A percentile compares a stretch with the other conserved stretches of the same genome.
phyloP scores from a whole-genome alignment of 2,888 invertebrate species.

The Subacronicta megacephala region DNA sequence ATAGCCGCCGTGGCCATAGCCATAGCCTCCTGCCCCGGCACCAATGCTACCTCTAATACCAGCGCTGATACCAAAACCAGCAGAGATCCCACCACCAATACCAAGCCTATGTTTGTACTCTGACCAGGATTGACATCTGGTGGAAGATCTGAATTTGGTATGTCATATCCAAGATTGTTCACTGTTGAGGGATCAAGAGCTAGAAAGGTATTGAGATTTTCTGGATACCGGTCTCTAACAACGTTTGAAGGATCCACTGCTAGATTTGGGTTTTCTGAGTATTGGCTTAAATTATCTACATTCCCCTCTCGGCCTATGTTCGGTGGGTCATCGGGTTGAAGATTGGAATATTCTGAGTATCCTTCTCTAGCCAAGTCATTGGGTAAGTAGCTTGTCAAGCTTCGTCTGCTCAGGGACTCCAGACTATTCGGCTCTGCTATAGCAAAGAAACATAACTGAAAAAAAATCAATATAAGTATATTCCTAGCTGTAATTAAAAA shows the following conservation, averaged over 20 bases:
- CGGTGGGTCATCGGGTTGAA: not conserved
- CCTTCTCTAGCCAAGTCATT: not conserved
- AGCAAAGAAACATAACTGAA: conserved; percentile 13
- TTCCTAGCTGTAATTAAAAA: no score
- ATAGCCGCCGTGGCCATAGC: conserved; percentile 6
- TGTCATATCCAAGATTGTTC: no score
- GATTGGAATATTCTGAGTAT: not conserved
- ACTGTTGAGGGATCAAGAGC: no score
- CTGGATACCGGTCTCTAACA: no score
- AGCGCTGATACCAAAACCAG: not conserved
- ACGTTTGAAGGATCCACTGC: no score
- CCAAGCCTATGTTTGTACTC: no score
- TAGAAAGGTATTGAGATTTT: no score
- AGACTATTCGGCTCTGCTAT: not conserved
- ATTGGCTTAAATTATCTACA: not conserved
- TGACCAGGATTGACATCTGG: no score
- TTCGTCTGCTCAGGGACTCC: not conserved
- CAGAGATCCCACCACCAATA: not conserved
- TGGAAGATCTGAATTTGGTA: no score
- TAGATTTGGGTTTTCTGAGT: not conserved
- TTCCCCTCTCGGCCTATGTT: not conserved
- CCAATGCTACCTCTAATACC: not conserved
- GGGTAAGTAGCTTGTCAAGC: no score
- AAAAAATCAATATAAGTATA: not conserved
- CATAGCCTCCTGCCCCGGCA: conserved; percentile 5